Conservation (phyloP, 2,888 invertebrate genomes). For the Ectemnius lituratus region DNA sequence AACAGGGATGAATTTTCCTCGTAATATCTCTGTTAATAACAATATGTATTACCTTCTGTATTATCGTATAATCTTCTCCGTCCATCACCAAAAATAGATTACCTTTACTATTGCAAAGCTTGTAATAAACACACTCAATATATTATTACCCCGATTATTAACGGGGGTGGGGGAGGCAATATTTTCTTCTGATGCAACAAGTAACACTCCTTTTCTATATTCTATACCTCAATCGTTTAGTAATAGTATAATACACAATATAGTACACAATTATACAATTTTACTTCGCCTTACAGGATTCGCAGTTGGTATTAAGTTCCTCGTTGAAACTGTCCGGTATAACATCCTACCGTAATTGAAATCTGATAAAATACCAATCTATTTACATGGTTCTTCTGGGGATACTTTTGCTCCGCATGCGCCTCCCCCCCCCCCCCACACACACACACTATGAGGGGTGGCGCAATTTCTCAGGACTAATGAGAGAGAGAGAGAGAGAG, state of each 20-base stretch:
- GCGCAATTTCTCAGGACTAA: no score
- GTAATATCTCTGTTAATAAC: constrained; percentile 18
- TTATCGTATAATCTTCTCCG: constrained; percentile 13
- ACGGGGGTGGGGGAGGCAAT: constrained; percentile 37
- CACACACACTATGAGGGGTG: no score
- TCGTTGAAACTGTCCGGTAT: constrained; percentile 35
- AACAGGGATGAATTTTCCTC: constrained; percentile 22
- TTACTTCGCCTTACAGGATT: constrained; percentile 49
- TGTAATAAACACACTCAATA: constrained; percentile 29
- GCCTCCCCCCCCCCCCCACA: no score
- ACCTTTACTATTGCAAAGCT: constrained; percentile 25
- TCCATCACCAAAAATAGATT: constrained; percentile 31
- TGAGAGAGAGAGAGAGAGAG: no score
- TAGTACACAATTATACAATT: constrained; percentile 65
- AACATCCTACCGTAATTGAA: constrained; percentile 38
- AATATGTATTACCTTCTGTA: constrained; percentile 22
- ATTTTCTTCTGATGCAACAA: constrained; percentile 54
- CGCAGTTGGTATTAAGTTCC: constrained; percentile 41
- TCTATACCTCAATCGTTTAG: constrained; percentile 45
- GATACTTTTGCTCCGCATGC: not conserved
- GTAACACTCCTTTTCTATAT: constrained; percentile 48
- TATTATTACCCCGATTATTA: constrained; percentile 2
- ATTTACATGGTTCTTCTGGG: constrained; percentile 12
- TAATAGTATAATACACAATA: constrained; percentile 64
- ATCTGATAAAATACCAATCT: constrained; percentile 38